Base-by-base conservation (phyloP, 2,888 invertebrate genomes). In the Acrocyrtus sp. region DNA sequence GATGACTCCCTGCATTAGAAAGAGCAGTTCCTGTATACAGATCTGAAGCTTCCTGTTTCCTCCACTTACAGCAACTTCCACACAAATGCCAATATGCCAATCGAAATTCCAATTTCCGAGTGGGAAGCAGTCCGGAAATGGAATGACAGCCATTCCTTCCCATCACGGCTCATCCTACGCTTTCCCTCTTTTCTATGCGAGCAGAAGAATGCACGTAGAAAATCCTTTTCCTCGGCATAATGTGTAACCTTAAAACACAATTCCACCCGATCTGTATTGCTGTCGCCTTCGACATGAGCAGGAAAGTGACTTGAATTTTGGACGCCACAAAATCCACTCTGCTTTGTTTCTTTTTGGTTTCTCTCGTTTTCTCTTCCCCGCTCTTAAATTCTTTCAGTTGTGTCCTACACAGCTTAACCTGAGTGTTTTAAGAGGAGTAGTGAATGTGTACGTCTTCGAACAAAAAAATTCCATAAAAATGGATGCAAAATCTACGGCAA, bases 41-140 rank as follows among this genome's bases (percentile, higher is more conserved):
- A 70, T 62, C 62, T 57, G 62, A 56, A 43, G 54, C 62, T 70
- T 70, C 72, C 65, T 72, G 63, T 53, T 53, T 51, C 26, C 47
- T 65, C 62, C 57, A 62, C 62, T 62, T 62, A 56, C 19, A 56
- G 41, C 26, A 48, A 17, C 34, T 24, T 54, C 54, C 53, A 57
- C 47, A 62, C 62, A 65, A 63, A 72, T 66, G 72, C 65, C 65
- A 86, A 43, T 86, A 85, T 82, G 86, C 58, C 75, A 75, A 74
- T 74, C 66, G 74, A 70, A 70, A 66, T 70, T 70, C 70, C 65
- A 74, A 70, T 74, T 74, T 74, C 74, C 74, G 69, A 65, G 54
- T 60, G 70, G 65, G 70, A 70, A 65, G 50, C 65, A 70, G 70
- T 50, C 74, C 65, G 74, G 74, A 74, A 74, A 74, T 74, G 69